Percentiles rank a stretch among this genome's conserved stretches.
Conservation (phyloP, 2,888 invertebrate species). For the Pammene aurita region DNA sequence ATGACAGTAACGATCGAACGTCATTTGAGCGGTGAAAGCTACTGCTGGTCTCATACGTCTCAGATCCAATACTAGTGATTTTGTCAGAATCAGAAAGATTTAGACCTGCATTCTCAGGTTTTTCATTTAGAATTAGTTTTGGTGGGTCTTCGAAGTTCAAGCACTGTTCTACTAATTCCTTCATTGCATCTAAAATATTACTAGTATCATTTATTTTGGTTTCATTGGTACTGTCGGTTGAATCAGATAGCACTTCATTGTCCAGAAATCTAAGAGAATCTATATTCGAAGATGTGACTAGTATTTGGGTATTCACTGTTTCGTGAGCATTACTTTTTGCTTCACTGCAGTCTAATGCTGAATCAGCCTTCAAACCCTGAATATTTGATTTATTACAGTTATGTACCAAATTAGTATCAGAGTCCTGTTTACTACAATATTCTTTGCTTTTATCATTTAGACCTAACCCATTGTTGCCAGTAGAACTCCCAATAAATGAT, state of each 20-base stretch:
- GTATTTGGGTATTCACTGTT: neutral
- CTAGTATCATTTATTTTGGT: slow-evolving; percentile 43
- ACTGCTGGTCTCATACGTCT: slow-evolving; percentile 37
- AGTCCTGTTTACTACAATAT: slow-evolving; percentile 16
- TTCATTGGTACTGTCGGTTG: slow-evolving; percentile 46
- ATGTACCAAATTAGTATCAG: slow-evolving; percentile 52
- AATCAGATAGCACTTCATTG: slow-evolving; percentile 47
- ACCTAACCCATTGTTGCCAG: slow-evolving; percentile 45
- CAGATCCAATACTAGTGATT: slow-evolving; percentile 50
- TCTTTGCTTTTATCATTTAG: slow-evolving; percentile 43
- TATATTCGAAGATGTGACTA: neutral
- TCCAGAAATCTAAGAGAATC: slow-evolving; percentile 44
- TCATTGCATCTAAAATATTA: slow-evolving; percentile 50
- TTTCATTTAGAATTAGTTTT: slow-evolving; percentile 44
- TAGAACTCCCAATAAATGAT: slow-evolving; percentile 48
- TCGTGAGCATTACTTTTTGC: slow-evolving; percentile 14
- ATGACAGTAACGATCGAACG: neutral
- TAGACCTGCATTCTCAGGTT: slow-evolving; percentile 53
- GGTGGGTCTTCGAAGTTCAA: slow-evolving; percentile 53
- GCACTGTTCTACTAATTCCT: slow-evolving; percentile 60
- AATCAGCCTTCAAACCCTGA: slow-evolving; percentile 44
- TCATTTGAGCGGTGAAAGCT: neutral
- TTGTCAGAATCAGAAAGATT: slow-evolving; percentile 52
- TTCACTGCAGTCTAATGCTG: neutral
- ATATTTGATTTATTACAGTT: neutral